Evolutionary conservation across 1,140 invertebrate species (phyloP).

Genomic region (Tetramorium alpestre): DNA sequence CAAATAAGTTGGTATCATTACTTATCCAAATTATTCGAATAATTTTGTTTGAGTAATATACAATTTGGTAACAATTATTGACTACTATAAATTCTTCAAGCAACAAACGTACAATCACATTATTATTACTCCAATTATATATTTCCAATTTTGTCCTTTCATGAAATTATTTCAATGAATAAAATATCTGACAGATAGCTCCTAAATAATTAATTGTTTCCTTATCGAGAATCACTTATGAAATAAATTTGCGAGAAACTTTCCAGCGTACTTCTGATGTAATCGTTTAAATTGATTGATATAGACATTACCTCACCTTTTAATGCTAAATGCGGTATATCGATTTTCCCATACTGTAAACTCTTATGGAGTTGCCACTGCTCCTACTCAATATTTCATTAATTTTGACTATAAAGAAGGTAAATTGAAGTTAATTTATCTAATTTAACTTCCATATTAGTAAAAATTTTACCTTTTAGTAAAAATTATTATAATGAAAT

Average conservation of each 20-base stretch:
- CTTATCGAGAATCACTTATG: background rate
- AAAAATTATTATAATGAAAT: too few species aligned
- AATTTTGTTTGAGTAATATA: background rate
- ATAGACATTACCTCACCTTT: background rate
- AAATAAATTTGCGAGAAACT: background rate
- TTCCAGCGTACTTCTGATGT: background rate
- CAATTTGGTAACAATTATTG: background rate
- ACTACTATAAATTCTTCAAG: background rate
- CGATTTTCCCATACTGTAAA: too few species aligned
- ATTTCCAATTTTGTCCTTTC: background rate
- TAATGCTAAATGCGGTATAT: background rate
- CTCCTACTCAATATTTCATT: too few species aligned
- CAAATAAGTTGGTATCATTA: background rate
- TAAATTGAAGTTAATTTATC: too few species aligned
- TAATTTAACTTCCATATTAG: too few species aligned
- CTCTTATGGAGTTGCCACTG: too few species aligned
- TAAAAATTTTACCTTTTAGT: too few species aligned
- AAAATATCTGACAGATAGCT: background rate
- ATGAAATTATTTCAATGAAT: background rate
- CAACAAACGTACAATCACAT: background rate
- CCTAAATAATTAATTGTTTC: background rate
- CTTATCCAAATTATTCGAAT: background rate
- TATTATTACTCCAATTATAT: background rate
- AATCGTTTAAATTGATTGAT: background rate
- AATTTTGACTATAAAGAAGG: too few species aligned